These are phyloP conservation scores for Dasypogon diadema DNA, from an alignment of 2,888 invertebrate species.

Conservation along the genomic window DNA sequence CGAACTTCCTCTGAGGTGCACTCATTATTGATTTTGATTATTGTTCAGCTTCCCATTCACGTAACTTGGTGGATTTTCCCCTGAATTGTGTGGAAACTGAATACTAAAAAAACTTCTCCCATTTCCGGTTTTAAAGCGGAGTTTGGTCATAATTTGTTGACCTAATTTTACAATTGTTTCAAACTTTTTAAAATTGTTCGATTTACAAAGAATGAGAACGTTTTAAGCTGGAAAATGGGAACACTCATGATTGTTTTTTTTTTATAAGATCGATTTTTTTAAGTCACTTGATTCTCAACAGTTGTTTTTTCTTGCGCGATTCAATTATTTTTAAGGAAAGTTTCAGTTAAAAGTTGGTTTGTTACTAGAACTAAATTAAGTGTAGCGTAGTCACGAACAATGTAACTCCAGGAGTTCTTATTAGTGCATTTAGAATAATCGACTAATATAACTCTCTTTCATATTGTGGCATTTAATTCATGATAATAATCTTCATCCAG, in stretches of 20 bases:
- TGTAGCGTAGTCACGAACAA: slow-evolving; percentile 3
- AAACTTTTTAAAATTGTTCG: not conserved
- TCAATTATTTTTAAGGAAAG: not conserved
- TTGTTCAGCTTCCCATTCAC: not conserved
- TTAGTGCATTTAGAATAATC: not conserved
- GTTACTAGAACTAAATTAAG: not conserved
- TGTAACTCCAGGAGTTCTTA: not conserved
- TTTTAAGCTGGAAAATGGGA: not conserved
- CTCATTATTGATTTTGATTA: not conserved
- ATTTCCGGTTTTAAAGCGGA: not conserved
- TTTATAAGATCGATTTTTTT: not conserved
- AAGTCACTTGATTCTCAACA: not conserved
- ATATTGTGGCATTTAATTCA: slow-evolving; percentile 34
- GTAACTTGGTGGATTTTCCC: not conserved
- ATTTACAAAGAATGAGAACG: not conserved
- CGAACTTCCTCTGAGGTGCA: not conserved
- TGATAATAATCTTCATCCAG: slow-evolving; percentile 59
- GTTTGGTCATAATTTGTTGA: not conserved
- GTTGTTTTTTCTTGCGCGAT: not conserved
- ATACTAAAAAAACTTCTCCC: not conserved
- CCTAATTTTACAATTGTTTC: not conserved
- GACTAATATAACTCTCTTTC: slow-evolving; percentile 32
- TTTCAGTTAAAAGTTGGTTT: not conserved
- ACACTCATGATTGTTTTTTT: not conserved
- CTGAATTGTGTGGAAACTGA: not conserved